Conservation (phyloP, 2,888 invertebrate species). For the Epirrhoe alternata region DNA sequence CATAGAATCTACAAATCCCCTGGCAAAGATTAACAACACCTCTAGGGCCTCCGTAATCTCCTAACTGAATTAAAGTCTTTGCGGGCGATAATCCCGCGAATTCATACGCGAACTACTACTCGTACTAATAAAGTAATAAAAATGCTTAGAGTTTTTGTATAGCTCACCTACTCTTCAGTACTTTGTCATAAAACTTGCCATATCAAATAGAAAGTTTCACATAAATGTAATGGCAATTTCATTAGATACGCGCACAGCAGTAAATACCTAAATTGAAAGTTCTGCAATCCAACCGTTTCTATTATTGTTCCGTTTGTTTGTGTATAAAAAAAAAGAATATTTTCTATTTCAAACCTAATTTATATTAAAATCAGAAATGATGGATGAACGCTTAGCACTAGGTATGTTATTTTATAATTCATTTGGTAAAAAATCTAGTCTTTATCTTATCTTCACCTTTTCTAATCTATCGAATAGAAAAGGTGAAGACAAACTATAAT, state of each 20-base stretch:
- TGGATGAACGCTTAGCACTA: too few relatives aligned
- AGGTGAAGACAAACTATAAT: not conserved
- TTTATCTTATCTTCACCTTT: too few relatives aligned
- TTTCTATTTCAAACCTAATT: not conserved
- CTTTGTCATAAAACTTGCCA: slow-evolving; percentile 23
- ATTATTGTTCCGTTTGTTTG: not conserved
- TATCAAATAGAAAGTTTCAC: slow-evolving; percentile 30
- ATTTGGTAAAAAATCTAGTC: too few relatives aligned
- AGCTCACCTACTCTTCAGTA: slow-evolving; percentile 21
- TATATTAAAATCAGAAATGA: too few relatives aligned
- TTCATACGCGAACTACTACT: too few relatives aligned
- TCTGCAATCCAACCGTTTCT: not conserved
- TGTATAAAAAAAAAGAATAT: not conserved
- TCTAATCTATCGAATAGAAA: too few relatives aligned
- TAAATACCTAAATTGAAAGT: slow-evolving; percentile 9
- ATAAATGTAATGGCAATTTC: slow-evolving; percentile 36
- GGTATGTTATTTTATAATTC: too few relatives aligned
- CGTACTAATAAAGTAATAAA: slow-evolving; percentile 25
- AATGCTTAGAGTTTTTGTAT: slow-evolving; percentile 23
- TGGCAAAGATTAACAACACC: slow-evolving; percentile 44
- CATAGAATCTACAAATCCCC: slow-evolving; percentile 11
- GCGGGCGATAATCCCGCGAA: slow-evolving; percentile 36
- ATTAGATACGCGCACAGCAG: slow-evolving; percentile 42
- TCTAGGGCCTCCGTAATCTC: slow-evolving; percentile 47
- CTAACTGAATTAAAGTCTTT: slow-evolving; percentile 33